Base-by-base conservation (phyloP, 2,888 invertebrate genomes). In the Trisateles emortualis region DNA sequence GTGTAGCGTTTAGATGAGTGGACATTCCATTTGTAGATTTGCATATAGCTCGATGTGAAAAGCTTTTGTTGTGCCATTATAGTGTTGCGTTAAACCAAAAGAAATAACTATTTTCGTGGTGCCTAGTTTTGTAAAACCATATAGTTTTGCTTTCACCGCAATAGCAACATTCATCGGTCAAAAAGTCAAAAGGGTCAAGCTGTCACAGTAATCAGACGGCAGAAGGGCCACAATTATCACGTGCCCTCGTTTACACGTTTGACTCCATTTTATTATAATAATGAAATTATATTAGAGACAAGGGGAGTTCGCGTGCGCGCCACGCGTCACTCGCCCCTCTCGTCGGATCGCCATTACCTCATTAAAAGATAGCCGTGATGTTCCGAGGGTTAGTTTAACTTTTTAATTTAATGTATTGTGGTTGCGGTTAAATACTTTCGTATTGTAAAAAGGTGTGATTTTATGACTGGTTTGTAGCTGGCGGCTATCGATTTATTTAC, bases 201-300 rank as follows among this genome's bases (percentile, higher is more conserved):
- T 59, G 63, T 63, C 69, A 61, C 59, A 57, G 39, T 61, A 52
- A 59, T 62, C 59, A 52, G 65, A 64, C 59, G 70, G 72, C 67
- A 72, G 73, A 59, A n/a, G 79, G 84, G 80, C 78, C 76, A 73
- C 71, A 63, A 75, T 73, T 75, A 80, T 79, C 84, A 88, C 87
- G 87, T 85, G 88, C 77, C 85, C 76, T 79, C 87, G 85, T 88
- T 90, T 88, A 89, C 87, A 86, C 86, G 78, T 89, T 90, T 87
- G 87, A 86, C 87, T 88, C 76, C 78, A 78, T 87, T 90, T 89
- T 88, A 89, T 90, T 89, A 86, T 86, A 84, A 88, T 88, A 91
- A 90, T 90, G 85, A 88, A 90, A 90, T 89, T 87, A 91, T 87
- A 91, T 89, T 78, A 78, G 54, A 74, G 69, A 73, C 66, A 68